A percentile compares a stretch with the other conserved stretches of the same genome.
These are phyloP conservation scores for Gallinago undulata DNA, from an alignment of 2,113 vertebrate genomes.

Conservation along the genomic window DNA sequence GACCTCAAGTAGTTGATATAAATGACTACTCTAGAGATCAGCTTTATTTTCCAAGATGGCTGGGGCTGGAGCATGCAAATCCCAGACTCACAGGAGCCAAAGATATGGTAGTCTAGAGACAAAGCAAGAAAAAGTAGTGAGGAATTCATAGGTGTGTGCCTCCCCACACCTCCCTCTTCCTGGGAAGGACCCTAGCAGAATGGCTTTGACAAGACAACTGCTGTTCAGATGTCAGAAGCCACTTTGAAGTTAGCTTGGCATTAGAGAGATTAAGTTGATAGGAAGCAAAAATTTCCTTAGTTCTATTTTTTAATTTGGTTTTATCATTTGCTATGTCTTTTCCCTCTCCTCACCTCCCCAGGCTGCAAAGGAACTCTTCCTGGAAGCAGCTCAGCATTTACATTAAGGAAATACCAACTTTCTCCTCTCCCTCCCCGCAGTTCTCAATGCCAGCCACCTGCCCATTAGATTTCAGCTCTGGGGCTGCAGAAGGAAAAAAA, in stretches of 20 bases:
- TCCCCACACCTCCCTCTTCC: accelerated
- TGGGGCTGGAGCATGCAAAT: not conserved
- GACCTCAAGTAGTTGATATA: not conserved
- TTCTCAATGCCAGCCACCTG: not conserved
- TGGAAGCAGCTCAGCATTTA: not conserved
- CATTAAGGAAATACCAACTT: too few relatives aligned
- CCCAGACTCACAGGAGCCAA: not conserved
- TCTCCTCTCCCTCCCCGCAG: accelerated
- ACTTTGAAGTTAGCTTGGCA: too few relatives aligned
- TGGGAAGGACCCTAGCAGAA: not conserved
- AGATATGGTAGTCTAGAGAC: not conserved
- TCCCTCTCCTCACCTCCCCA: not conserved
- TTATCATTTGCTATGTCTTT: not conserved
- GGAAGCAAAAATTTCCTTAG: not conserved
- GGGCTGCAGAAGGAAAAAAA: too few relatives aligned
- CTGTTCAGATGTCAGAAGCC: not conserved
- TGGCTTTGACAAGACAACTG: accelerated
- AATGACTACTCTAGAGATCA: not conserved
- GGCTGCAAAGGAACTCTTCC: not conserved
- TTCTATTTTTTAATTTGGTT: not conserved
- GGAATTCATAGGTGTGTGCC: accelerated
- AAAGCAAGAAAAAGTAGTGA: not conserved
- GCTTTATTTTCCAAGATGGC: not conserved
- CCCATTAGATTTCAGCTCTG: not conserved
- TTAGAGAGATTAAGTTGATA: not conserved